These are phyloP conservation scores for Sclerodermus sp. DNA, from an alignment of 2,888 invertebrate species.

Conservation along the genomic window DNA sequence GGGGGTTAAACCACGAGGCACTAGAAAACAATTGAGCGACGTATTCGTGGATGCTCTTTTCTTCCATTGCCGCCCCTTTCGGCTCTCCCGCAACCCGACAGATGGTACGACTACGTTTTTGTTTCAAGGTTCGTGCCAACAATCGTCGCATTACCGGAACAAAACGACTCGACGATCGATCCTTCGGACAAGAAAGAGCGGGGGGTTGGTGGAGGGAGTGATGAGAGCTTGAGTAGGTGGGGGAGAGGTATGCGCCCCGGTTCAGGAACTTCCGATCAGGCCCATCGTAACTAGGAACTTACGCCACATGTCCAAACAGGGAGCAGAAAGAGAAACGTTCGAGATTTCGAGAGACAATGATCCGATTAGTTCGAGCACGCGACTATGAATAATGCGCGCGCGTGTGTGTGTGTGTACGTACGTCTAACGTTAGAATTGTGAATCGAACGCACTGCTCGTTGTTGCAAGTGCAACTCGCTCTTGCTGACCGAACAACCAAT, in stretches of 20 bases:
- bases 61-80: slow-evolving; percentile 29
- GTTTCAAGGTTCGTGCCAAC: slow-evolving; percentile 53
- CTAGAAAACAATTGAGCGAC: slow-evolving; percentile 51
- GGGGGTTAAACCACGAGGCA: slow-evolving; percentile 53
- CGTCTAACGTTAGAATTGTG: neutral
- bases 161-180: slow-evolving; percentile 51
- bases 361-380: slow-evolving; percentile 15
- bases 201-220: neutral
- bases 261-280: slow-evolving; percentile 27
- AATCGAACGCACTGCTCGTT: slow-evolving; percentile 12
- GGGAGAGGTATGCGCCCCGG: slow-evolving; percentile 12
- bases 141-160: slow-evolving; percentile 56
- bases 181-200: slow-evolving; percentile 16
- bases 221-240: neutral
- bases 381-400: slow-evolving; percentile 22
- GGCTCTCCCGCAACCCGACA: slow-evolving; percentile 33
- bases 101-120: slow-evolving; percentile 52
- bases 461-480: slow-evolving; percentile 25
- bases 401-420: slow-evolving; percentile 4
- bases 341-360: slow-evolving; percentile 22
- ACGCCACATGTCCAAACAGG: slow-evolving; percentile 51
- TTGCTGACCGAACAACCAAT: slow-evolving; percentile 13
- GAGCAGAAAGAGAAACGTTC: slow-evolving; percentile 11
- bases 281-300: slow-evolving; percentile 26
- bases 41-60: slow-evolving; percentile 54